A percentile compares a stretch with the other conserved stretches of the same genome.
phyloP scores from a whole-genome alignment of 92 coral and sea anemone species.

The Ricordea florida region DNA sequence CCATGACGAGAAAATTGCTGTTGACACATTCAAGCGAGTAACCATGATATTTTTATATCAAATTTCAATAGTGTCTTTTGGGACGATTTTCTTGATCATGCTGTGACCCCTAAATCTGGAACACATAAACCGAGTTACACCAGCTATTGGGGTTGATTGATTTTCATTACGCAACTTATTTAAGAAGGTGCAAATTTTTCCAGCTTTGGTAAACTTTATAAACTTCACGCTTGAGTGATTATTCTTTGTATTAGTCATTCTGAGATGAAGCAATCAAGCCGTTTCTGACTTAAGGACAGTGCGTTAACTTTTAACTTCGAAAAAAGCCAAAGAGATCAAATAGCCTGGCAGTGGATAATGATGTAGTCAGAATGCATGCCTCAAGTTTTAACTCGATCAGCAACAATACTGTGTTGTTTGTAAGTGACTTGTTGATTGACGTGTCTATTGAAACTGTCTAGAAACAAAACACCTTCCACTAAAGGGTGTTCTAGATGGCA shows the following conservation, averaged over 20 bases:
- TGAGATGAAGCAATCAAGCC: constrained; percentile 1
- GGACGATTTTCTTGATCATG: too few relatives aligned
- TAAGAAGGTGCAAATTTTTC: not conserved
- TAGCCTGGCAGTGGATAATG: too few relatives aligned
- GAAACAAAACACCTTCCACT: too few relatives aligned
- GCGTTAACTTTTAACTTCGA: too few relatives aligned
- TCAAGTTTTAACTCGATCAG: not conserved
- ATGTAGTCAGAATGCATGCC: too few relatives aligned
- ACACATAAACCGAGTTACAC: too few relatives aligned
- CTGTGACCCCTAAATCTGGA: not conserved
- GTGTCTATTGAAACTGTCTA: too few relatives aligned
- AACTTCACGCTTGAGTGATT: constrained; percentile 12
- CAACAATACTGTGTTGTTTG: not conserved
- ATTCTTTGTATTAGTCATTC: not conserved
- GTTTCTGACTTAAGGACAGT: not conserved
- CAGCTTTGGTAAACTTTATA: not conserved
- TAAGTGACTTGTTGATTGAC: constrained; percentile 6
- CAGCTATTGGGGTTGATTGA: too few relatives aligned
- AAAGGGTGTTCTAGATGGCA: too few relatives aligned
- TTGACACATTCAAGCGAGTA: too few relatives aligned
- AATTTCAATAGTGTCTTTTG: constrained; percentile 22
- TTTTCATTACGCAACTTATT: constrained; percentile 3
- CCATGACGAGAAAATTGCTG: constrained; percentile 46
- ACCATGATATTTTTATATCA: constrained; percentile 2
- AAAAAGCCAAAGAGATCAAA: too few relatives aligned